Evolutionary conservation across 2,888 invertebrate species (phyloP).

Genomic region (Drosophila atripex): DNA sequence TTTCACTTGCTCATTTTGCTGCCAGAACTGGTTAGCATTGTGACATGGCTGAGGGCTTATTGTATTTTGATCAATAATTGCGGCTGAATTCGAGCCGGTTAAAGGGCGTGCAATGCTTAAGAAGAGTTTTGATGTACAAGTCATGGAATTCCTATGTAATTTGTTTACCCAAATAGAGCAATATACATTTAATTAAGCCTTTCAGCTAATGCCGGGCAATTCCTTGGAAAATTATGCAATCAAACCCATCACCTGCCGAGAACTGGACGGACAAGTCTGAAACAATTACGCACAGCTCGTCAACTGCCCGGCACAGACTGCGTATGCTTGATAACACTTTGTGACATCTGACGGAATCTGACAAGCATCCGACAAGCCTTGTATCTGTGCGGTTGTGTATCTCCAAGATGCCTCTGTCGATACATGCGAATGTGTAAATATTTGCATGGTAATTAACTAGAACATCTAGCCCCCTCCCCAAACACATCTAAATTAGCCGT

Average conservation of each 20-base stretch:
- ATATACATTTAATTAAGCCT: background rate
- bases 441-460: constrained; percentile 72
- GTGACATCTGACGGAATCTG: constrained; percentile 42
- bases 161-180: too few species aligned
- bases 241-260: constrained; percentile 26
- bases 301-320: constrained; percentile 33
- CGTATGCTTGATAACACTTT: constrained; percentile 35
- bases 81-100: background rate
- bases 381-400: background rate
- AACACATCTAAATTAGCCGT: constrained; percentile 24
- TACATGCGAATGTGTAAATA: constrained; percentile 58
- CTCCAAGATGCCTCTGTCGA: constrained; percentile 38
- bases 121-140: too few species aligned
- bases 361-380: constrained; percentile 42
- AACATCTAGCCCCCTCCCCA: constrained; percentile 48
- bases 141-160: too few species aligned
- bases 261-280: constrained; percentile 22
- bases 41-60: constrained; percentile 1
- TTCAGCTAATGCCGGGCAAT: background rate
- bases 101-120: background rate
- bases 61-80: constrained; percentile 23
- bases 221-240: constrained; percentile 11
- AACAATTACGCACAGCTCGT: constrained; percentile 45
- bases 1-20: constrained; percentile 27
- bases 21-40: constrained; percentile 18